Conservation (phyloP, 2,797 vertebrate genomes). For the Tolypeutes matacus region DNA sequence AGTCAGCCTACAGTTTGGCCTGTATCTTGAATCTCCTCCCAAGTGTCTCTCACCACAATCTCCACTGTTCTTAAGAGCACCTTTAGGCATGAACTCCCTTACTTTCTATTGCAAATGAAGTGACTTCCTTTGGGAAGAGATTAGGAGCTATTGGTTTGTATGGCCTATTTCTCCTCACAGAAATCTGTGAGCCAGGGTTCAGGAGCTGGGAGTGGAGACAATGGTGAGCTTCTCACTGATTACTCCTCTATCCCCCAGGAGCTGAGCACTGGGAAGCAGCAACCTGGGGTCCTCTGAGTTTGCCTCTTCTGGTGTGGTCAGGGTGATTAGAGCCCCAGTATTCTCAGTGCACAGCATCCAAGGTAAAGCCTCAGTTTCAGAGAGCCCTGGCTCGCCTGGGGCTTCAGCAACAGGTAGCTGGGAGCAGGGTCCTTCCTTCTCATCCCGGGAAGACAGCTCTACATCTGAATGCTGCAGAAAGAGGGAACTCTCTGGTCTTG, state of each 20-base stretch:
- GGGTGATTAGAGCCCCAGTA: neutral
- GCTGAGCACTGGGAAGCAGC: neutral
- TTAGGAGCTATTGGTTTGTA: neutral
- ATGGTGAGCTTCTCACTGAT: neutral
- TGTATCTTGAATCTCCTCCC: neutral
- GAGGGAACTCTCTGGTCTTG: neutral
- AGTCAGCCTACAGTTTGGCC: neutral
- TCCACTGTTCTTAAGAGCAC: no score
- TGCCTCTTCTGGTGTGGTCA: neutral
- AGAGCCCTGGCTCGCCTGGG: neutral
- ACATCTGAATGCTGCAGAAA: neutral
- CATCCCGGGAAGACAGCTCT: neutral
- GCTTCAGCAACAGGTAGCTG: neutral
- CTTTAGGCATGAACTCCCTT: neutral
- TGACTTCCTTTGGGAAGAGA: slow-evolving; percentile 27
- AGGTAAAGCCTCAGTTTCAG: neutral
- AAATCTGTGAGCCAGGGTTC: slow-evolving; percentile 11
- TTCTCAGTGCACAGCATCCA: neutral
- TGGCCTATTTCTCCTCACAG: neutral
- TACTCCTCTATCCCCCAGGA: neutral
- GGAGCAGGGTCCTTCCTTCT: neutral
- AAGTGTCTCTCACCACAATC: no score
- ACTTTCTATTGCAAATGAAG: slow-evolving; percentile 31
- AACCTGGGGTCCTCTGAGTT: neutral
- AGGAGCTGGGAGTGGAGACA: neutral